Conservation (phyloP, 2,888 invertebrate genomes). For the Eupithecia insigniata region DNA sequence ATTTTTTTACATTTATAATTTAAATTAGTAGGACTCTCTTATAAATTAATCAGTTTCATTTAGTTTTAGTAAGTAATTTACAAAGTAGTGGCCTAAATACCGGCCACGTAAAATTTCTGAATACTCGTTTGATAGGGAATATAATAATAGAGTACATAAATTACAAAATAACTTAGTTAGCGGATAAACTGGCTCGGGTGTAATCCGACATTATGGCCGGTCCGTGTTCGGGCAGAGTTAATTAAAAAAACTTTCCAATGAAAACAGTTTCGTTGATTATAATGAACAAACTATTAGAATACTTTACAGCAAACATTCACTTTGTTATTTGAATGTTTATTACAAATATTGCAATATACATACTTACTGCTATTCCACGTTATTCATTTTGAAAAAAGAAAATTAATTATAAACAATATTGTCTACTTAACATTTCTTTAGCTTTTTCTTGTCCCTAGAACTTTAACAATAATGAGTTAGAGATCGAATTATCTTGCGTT, state of each 20-base stretch:
- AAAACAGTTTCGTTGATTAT: not conserved
- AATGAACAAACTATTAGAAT: not conserved
- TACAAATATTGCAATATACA: too few species aligned
- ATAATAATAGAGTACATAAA: too few species aligned
- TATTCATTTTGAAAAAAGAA: not conserved
- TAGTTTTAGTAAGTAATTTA: not conserved
- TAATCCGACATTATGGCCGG: not conserved
- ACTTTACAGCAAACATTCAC: not conserved
- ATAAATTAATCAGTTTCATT: not conserved
- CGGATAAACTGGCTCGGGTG: not conserved
- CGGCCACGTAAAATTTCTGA: not conserved
- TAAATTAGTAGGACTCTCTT: too few species aligned
- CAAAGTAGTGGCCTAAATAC: not conserved
- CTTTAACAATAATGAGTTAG: too few species aligned
- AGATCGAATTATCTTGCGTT: too few species aligned
- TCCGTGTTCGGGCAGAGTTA: not conserved
- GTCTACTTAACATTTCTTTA: too few species aligned
- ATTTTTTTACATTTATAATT: too few species aligned
- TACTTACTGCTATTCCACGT: too few species aligned
- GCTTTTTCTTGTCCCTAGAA: too few species aligned
- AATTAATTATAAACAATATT: too few species aligned
- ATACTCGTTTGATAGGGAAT: not conserved
- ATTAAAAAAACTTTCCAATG: not conserved
- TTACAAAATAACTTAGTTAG: conserved; percentile 2
- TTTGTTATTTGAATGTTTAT: not conserved